Evolutionary conservation across 2,113 vertebrate species (phyloP).

Genomic region (Speoplatyrhinus poulsoni): DNA sequence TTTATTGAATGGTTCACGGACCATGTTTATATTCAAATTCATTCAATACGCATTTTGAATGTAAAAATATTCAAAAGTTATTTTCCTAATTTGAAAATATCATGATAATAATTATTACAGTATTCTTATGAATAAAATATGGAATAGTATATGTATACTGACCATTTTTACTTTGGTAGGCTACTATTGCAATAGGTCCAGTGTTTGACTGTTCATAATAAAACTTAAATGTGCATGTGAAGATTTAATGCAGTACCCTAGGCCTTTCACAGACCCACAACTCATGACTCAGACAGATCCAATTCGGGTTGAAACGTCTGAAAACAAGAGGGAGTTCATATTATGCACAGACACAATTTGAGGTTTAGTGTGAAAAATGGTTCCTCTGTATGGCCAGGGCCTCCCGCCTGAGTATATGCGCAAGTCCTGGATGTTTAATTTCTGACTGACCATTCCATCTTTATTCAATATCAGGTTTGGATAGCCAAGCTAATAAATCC

Average conservation of each 20-base stretch:
- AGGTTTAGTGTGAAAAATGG: slow-evolving; percentile 22
- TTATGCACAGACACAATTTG: slow-evolving; percentile 53
- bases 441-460: slow-evolving; percentile 48
- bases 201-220: not conserved
- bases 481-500: slow-evolving; percentile 53
- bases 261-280: not conserved
- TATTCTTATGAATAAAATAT: too few species aligned
- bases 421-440: slow-evolving; percentile 38
- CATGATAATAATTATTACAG: too few species aligned
- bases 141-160: too few species aligned
- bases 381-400: slow-evolving; percentile 9
- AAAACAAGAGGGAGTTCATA: slow-evolving; percentile 9
- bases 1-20: too few species aligned
- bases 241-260: slow-evolving; percentile 8
- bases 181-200: too few species aligned
- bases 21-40: too few species aligned
- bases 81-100: too few species aligned
- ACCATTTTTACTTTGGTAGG: too few species aligned
- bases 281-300: slow-evolving; percentile 1
- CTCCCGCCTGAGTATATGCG: slow-evolving; percentile 12
- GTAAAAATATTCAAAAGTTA: too few species aligned
- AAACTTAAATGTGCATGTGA: slow-evolving; percentile 6
- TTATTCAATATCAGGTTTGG: slow-evolving; percentile 56
- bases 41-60: too few species aligned
- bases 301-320: too few species aligned